Conservation (phyloP, 2,888 invertebrate genomes). For the Meghimatium bilineatum region DNA sequence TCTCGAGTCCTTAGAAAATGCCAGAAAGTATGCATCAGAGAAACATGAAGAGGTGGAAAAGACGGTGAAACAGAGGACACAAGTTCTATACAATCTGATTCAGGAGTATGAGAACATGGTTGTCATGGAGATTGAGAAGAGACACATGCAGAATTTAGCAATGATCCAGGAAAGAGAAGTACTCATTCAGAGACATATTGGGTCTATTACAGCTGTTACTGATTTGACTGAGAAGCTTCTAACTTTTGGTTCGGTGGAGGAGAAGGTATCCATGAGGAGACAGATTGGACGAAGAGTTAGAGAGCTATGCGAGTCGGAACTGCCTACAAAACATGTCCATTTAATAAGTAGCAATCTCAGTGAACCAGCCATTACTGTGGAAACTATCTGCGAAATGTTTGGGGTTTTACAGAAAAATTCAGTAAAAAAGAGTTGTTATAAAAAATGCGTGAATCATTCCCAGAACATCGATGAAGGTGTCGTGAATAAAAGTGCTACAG, state of each 20-base stretch:
- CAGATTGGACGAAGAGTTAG: slow-evolving; percentile 66
- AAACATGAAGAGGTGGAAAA: slow-evolving; percentile 59
- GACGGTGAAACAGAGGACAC: slow-evolving; percentile 59
- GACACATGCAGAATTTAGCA: slow-evolving; percentile 57
- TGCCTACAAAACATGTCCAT: slow-evolving; percentile 49
- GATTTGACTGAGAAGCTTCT: slow-evolving; percentile 69
- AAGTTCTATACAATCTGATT: slow-evolving; percentile 63
- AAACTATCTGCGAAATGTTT: slow-evolving; percentile 69
- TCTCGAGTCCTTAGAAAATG: slow-evolving; percentile 56
- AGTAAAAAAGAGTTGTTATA: not conserved
- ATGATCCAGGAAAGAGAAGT: slow-evolving; percentile 55
- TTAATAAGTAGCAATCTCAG: slow-evolving; percentile 52
- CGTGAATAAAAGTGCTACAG: slow-evolving; percentile 37
- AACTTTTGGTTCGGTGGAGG: slow-evolving; percentile 68
- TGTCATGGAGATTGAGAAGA: slow-evolving; percentile 62
- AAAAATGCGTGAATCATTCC: not conserved
- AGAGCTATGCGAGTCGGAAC: slow-evolving; percentile 66
- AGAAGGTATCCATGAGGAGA: slow-evolving; percentile 69
- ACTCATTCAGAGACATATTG: slow-evolving; percentile 62
- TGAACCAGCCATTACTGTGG: slow-evolving; percentile 65
- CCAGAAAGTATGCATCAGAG: slow-evolving; percentile 55
- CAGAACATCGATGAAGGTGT: slow-evolving; percentile 55
- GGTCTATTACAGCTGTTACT: slow-evolving; percentile 65
- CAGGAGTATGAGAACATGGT: slow-evolving; percentile 66
- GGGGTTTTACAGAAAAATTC: slow-evolving; percentile 57